Conservation (phyloP, 2,113 vertebrate species). For the Harpagus bidentatus region DNA sequence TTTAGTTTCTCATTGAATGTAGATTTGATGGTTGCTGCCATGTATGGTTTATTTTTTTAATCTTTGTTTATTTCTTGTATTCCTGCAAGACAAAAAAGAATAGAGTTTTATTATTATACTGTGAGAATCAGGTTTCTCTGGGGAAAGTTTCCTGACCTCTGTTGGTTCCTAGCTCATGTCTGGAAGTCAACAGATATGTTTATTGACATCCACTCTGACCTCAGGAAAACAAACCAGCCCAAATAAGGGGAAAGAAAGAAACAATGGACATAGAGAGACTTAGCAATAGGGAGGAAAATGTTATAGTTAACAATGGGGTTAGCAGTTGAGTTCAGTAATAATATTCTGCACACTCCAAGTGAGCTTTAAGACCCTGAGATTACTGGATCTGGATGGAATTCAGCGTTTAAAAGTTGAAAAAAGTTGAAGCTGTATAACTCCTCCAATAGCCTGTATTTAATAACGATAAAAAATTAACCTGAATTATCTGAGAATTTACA, state of each 20-base stretch:
- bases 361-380: neutral
- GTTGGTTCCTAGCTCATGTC: neutral
- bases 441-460: neutral
- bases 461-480: neutral
- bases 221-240: constrained; percentile 5
- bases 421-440: neutral
- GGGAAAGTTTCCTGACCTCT: constrained; percentile 37
- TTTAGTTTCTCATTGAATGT: neutral
- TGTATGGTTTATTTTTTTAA: neutral
- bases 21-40: neutral
- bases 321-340: neutral
- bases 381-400: neutral
- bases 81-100: neutral
- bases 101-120: neutral
- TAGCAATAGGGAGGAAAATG: neutral
- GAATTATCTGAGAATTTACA: neutral
- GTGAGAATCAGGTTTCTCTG: neutral
- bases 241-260: constrained; percentile 27
- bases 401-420: neutral
- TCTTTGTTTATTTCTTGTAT: neutral
- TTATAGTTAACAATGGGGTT: neutral
- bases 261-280: neutral
- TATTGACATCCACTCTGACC: constrained; percentile 46
- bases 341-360: neutral
- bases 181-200: constrained; percentile 33